phyloP scores from a whole-genome alignment of 2,113 vertebrate genomes.

The Psilopogon haemacephalus region DNA sequence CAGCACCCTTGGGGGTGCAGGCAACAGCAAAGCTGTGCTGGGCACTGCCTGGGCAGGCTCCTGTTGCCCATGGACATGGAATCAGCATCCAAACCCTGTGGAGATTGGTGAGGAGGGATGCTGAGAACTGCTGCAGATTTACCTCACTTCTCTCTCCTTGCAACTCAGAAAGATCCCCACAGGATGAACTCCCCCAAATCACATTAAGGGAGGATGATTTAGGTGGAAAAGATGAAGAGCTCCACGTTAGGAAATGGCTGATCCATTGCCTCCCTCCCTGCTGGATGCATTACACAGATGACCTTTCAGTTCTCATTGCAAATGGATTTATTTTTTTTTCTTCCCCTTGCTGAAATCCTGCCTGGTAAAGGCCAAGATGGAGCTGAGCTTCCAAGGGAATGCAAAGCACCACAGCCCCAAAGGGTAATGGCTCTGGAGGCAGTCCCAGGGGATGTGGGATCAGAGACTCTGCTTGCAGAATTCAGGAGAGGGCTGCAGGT shows the following conservation, averaged over 20 bases:
- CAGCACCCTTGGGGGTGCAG: no score
- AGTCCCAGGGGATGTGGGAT: neutral
- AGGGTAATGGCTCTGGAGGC: neutral
- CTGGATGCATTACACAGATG: neutral
- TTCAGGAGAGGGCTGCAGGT: neutral
- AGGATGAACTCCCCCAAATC: neutral
- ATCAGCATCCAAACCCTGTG: neutral
- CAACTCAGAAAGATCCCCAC: neutral
- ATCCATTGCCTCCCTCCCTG: neutral
- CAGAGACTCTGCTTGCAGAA: neutral
- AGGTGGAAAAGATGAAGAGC: conserved; percentile 1
- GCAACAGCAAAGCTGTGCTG: no score
- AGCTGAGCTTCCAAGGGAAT: neutral
- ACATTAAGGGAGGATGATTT: neutral
- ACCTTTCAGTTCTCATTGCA: neutral
- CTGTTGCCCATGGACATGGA: no score
- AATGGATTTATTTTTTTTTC: neutral
- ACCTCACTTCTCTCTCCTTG: neutral
- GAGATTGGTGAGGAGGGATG: neutral
- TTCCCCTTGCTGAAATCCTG: neutral
- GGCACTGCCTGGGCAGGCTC: no score
- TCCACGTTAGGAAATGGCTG: neutral
- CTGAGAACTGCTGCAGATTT: neutral
- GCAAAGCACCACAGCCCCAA: neutral
- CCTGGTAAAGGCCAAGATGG: neutral